Evolutionary conservation across 2,797 vertebrate genomes (phyloP), one percentile per base, ranked within the genome.

Genomic region (Acropternis orthonyx): DNA sequence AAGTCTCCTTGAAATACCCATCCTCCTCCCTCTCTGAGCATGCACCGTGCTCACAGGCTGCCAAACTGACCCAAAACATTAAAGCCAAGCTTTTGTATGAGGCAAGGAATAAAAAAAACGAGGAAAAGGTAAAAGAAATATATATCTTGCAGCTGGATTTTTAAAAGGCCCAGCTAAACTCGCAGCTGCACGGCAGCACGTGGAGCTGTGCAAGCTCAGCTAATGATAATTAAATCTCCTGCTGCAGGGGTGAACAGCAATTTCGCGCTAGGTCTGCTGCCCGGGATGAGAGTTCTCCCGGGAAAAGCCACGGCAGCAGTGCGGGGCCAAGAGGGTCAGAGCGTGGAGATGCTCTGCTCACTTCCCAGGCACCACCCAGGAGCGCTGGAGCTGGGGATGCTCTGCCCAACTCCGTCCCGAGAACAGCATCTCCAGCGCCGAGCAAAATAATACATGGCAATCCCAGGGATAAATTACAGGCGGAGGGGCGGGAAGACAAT

Each of bases 181-280:
- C 36, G 21, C 96, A 97, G 94, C 94, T 94, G 92, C 92, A 74
- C 18, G 9, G 24, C 51, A 26, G 82, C 96, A 88, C 88, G 62
- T 84, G 92, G 92, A 90, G 79, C 93, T 11, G 15, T 51, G 74
- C 89, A 58, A 91, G 93, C 91, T 95, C 55, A 95, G 92, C 83
- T 96, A 94, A 95, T 48, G 93, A 92, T 92, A 95, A 95, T 92
- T 92, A 78, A 89, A 90, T 80, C 92, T 93, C 85, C 89, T 91
- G 89, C 95, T 89, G 93, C 78, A 85, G 92, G 93, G 91, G 62
- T 59, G 93, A 93, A 21, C 37, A 41, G 95, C 65, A 85, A 91
- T 92, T 93, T 82, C 62, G 17, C 46, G n/a, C 86, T 37, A 66
- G 73, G 69, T 54, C 62, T 44, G 65, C 41, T 46, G 78, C 71